phyloP scores from a whole-genome alignment of 2,113 vertebrate species.

The Actinemys pallida region DNA sequence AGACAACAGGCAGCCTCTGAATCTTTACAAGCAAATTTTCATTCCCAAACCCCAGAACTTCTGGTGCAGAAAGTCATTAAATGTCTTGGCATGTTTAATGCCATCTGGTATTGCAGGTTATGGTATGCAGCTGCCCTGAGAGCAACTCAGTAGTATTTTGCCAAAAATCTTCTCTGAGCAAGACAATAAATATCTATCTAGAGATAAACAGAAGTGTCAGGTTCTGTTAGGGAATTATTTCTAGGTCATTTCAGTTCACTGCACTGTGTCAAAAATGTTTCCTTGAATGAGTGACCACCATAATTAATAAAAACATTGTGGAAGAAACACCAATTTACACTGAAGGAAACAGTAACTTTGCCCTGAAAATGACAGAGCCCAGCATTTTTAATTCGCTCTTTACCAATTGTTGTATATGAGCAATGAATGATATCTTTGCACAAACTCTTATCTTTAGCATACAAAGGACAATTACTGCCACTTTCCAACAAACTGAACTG shows the following conservation, averaged over 20 bases:
- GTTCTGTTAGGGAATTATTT: conserved; percentile 34
- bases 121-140: not conserved
- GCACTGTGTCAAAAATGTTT: not conserved
- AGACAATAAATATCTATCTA: not conserved
- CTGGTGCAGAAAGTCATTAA: not conserved
- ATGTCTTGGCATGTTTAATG: rapidly evolving
- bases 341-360: not conserved
- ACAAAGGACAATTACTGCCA: not conserved
- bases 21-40: rapidly evolving
- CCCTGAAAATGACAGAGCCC: not conserved
- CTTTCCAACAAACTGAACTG: not conserved
- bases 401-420: not conserved
- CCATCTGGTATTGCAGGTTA: rapidly evolving
- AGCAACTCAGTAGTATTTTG: not conserved
- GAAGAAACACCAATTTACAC: not conserved
- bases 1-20: rapidly evolving
- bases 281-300: conserved; percentile 38
- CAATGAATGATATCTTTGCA: not conserved
- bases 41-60: rapidly evolving
- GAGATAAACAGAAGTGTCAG: not conserved
- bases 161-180: not conserved
- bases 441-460: rapidly evolving
- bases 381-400: not conserved
- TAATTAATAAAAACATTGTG: conserved; percentile 39
- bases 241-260: conserved; percentile 53